These are phyloP conservation scores for Myripristis jacobus DNA, from an alignment of 2,797 vertebrate species.

Conservation along the genomic window DNA sequence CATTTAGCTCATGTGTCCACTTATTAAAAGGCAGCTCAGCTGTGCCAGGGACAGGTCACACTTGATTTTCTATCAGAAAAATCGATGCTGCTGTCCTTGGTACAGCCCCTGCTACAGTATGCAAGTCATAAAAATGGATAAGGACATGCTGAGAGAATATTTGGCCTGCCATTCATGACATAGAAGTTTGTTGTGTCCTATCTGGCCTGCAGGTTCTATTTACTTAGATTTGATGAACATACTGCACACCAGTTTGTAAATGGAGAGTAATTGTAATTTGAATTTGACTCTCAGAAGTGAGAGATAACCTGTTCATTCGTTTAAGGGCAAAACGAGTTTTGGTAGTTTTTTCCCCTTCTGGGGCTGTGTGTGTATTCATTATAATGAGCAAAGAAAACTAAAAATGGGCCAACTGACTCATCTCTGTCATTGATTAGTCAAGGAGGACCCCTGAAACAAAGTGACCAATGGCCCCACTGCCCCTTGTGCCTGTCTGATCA, in stretches of 20 bases:
- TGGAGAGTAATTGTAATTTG: not conserved
- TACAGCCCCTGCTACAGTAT: slow-evolving; percentile 3
- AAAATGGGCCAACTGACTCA: slow-evolving; percentile 61
- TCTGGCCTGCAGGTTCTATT: not conserved
- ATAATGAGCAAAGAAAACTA: slow-evolving; percentile 42
- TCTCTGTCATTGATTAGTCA: slow-evolving; percentile 74
- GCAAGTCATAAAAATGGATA: slow-evolving; percentile 10
- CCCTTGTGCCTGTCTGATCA: slow-evolving; percentile 38
- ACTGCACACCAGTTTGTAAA: not conserved
- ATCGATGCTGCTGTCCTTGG: slow-evolving; percentile 21
- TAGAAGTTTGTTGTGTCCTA: not conserved
- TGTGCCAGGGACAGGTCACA: slow-evolving; percentile 18
- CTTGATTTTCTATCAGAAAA: slow-evolving; percentile 11
- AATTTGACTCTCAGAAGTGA: not conserved
- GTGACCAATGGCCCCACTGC: slow-evolving; percentile 43
- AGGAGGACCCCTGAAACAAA: slow-evolving; percentile 65
- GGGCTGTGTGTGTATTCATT: slow-evolving; percentile 42
- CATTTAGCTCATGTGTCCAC: slow-evolving; percentile 50
- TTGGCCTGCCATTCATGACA: not conserved
- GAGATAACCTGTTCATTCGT: not conserved
- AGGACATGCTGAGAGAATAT: not conserved
- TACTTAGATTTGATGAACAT: not conserved
- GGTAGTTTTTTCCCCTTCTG: slow-evolving; percentile 24
- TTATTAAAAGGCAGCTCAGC: slow-evolving; percentile 37
- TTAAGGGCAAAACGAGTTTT: not conserved